phyloP scores from a whole-genome alignment of 2,888 invertebrate genomes.

The Zaprionus lineosus region DNA sequence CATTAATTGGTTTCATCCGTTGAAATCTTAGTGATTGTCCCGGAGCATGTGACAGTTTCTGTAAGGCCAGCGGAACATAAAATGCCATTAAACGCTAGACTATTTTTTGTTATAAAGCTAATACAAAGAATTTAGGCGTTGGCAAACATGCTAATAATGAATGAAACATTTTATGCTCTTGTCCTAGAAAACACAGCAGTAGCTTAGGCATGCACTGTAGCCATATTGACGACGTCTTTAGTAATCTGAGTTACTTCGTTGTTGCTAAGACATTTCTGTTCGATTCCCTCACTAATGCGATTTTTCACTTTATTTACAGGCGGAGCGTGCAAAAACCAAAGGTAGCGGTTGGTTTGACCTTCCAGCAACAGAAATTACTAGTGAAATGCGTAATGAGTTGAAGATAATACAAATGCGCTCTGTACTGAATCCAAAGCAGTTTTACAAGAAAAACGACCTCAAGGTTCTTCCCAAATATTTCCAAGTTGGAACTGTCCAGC shows the following conservation, averaged over 20 bases:
- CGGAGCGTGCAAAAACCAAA: constrained; percentile 90
- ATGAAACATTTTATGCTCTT: constrained; percentile 52
- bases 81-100: constrained; percentile 62
- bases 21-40: constrained; percentile 82
- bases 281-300: not conserved
- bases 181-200: constrained; percentile 40
- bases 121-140: constrained; percentile 68
- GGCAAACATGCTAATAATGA: constrained; percentile 49
- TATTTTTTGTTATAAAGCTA: constrained; percentile 57
- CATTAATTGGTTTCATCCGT: constrained; percentile 75
- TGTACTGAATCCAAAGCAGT: constrained; percentile 94
- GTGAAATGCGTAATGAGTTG: constrained; percentile 93
- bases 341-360: constrained; percentile 95
- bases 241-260: constrained; percentile 82
- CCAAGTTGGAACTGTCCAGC: constrained; percentile 92
- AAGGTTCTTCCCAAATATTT: constrained; percentile 96
- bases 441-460: constrained; percentile 96
- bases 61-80: constrained; percentile 83
- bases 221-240: constrained; percentile 83
- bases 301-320: constrained; percentile 83
- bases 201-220: constrained; percentile 59
- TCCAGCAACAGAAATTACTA: constrained; percentile 93
- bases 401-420: constrained; percentile 96
- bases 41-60: constrained; percentile 67
- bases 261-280: not conserved